These are phyloP conservation scores for Blastobasis lacticolella DNA, from an alignment of 2,888 invertebrate species.

Conservation along the genomic window DNA sequence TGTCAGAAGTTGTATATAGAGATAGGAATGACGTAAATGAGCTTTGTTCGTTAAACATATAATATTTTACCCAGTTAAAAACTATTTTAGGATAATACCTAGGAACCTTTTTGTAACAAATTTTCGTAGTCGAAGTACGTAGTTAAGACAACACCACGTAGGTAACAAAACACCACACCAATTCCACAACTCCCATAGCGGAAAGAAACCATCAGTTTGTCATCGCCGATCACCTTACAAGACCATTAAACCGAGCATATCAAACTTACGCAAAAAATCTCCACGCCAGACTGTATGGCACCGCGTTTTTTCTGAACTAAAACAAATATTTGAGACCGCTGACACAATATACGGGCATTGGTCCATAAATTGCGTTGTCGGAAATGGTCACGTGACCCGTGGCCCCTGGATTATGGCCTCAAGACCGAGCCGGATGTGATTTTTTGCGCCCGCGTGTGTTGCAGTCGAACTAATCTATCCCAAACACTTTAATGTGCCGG, in stretches of 20 bases:
- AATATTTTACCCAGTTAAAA: too few relatives aligned
- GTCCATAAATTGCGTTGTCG: constrained; percentile 43
- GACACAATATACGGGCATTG: constrained; percentile 36
- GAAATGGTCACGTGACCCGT: constrained; percentile 45
- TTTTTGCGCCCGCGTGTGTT: constrained; percentile 2
- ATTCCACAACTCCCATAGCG: not conserved
- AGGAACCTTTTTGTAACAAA: too few relatives aligned
- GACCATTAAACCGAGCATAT: constrained; percentile 5
- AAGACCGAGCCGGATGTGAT: not conserved
- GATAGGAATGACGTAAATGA: too few relatives aligned
- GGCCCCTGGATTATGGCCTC: constrained; percentile 6
- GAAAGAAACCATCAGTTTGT: not conserved
- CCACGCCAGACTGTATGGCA: constrained; percentile 52
- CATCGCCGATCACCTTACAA: constrained; percentile 1
- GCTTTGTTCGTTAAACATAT: too few relatives aligned
- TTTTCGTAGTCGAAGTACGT: too few relatives aligned
- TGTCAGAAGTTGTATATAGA: too few relatives aligned
- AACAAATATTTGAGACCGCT: constrained; percentile 25
- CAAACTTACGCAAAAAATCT: not conserved
- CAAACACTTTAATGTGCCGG: too few relatives aligned
- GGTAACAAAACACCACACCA: too few relatives aligned
- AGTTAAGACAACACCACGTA: too few relatives aligned
- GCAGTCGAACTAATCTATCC: too few relatives aligned
- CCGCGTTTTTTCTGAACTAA: constrained; percentile 41
- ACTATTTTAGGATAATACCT: too few relatives aligned